Conservation (phyloP, 2,888 invertebrate species). For the Phalera bucephala region DNA sequence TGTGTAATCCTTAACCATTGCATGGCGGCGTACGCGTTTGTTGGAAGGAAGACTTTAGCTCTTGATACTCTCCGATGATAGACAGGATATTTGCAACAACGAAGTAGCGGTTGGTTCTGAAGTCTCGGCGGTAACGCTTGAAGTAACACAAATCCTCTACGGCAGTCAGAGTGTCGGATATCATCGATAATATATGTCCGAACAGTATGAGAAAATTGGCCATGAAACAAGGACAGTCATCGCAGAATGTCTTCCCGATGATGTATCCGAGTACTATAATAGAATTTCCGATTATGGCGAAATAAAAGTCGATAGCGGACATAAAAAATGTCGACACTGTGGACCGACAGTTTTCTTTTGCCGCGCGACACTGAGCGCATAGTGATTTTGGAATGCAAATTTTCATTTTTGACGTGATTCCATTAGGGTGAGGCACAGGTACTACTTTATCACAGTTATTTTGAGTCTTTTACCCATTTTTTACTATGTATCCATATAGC, state of each 20-base stretch:
- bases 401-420: constrained; percentile 27
- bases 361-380: constrained; percentile 13
- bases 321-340: constrained; percentile 21
- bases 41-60: constrained; percentile 27
- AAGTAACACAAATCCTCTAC: constrained; percentile 29
- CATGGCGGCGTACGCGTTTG: constrained; percentile 10
- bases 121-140: constrained; percentile 21
- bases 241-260: constrained; percentile 28
- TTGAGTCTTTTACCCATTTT: not conserved
- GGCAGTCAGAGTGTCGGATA: constrained; percentile 31
- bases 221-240: constrained; percentile 19
- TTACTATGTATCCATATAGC: not conserved
- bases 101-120: constrained; percentile 36
- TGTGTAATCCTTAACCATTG: not conserved
- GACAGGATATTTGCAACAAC: constrained; percentile 41
- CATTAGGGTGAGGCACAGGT: constrained; percentile 9
- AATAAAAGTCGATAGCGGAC: constrained; percentile 33
- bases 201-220: constrained; percentile 36
- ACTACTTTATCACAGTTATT: not conserved
- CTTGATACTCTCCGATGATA: constrained; percentile 44
- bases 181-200: constrained; percentile 35
- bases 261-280: constrained; percentile 40
- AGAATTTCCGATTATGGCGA: constrained; percentile 37
- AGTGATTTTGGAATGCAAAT: constrained; percentile 23
- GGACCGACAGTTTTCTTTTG: constrained; percentile 17